phyloP scores from a whole-genome alignment of 2,797 vertebrate species.

The Xenops minutus region DNA sequence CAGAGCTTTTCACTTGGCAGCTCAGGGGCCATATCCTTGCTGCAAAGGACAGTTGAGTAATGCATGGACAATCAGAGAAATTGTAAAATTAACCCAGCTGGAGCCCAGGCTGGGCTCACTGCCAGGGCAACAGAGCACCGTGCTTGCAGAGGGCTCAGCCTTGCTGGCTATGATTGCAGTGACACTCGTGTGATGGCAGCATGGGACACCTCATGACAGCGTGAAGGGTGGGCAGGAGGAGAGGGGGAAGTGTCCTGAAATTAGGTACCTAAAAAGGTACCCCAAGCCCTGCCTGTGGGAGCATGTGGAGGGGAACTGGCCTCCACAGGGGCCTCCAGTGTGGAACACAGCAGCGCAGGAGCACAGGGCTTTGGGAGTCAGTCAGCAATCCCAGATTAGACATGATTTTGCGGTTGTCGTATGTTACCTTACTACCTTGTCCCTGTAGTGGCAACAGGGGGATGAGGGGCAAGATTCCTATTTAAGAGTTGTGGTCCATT shows the following conservation, averaged over 20 bases:
- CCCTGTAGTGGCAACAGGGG: background rate
- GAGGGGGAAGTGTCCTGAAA: background rate
- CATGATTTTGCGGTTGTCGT: background rate
- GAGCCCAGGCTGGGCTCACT: background rate
- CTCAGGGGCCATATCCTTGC: background rate
- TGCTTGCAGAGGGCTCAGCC: background rate
- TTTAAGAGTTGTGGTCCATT: background rate
- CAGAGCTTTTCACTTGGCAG: slow-evolving; percentile 2
- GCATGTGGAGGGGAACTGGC: rapidly evolving
- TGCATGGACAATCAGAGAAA: background rate
- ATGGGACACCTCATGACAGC: background rate
- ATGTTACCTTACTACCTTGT: background rate
- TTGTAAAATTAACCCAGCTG: background rate
- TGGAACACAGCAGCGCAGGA: rapidly evolving
- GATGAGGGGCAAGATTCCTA: rapidly evolving
- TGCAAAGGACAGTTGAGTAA: background rate
- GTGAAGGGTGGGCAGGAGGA: background rate
- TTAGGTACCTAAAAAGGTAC: background rate
- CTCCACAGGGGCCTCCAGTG: background rate
- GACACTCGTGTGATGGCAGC: rapidly evolving
- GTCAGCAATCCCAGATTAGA: rapidly evolving
- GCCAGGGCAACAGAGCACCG: background rate
- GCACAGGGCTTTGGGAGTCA: rapidly evolving
- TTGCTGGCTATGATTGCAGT: rapidly evolving
- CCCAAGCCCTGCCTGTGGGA: background rate